Conservation (phyloP, 2,113 vertebrate genomes). For the Chamaetylas fuelleborni region DNA sequence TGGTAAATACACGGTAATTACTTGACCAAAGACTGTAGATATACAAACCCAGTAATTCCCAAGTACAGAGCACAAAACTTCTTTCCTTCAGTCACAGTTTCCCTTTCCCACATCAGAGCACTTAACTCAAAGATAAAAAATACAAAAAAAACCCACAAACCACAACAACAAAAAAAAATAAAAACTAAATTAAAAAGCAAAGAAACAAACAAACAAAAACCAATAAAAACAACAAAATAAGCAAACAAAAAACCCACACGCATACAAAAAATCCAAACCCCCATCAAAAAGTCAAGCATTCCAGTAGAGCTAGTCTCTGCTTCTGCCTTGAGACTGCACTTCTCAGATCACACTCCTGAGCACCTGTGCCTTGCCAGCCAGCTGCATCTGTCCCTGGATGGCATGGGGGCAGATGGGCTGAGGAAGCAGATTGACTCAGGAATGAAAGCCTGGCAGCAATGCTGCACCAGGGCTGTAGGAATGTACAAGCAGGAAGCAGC, state of each 20-base stretch:
- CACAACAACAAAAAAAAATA: neutral
- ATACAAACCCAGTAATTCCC: neutral
- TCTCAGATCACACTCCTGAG: neutral
- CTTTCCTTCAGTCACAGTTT: neutral
- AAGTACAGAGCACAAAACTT: neutral
- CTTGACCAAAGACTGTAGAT: neutral
- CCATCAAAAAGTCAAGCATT: neutral
- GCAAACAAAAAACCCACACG: neutral
- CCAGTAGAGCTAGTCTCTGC: neutral
- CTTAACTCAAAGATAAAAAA: neutral
- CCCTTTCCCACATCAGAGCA: neutral
- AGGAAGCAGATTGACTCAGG: neutral
- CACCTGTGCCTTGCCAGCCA: neutral
- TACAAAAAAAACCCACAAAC: neutral
- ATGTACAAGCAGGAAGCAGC: neutral
- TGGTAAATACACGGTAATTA: neutral
- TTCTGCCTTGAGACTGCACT: neutral
- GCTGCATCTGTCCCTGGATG: neutral
- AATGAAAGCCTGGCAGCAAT: neutral
- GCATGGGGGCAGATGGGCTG: neutral
- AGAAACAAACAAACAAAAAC: neutral
- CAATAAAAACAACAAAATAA: neutral
- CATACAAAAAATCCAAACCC: accelerated
- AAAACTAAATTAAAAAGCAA: neutral
- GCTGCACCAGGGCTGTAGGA: neutral